Evolutionary conservation across 2,888 invertebrate species (phyloP).

Genomic region (Caenorhabditis doughertyi): DNA sequence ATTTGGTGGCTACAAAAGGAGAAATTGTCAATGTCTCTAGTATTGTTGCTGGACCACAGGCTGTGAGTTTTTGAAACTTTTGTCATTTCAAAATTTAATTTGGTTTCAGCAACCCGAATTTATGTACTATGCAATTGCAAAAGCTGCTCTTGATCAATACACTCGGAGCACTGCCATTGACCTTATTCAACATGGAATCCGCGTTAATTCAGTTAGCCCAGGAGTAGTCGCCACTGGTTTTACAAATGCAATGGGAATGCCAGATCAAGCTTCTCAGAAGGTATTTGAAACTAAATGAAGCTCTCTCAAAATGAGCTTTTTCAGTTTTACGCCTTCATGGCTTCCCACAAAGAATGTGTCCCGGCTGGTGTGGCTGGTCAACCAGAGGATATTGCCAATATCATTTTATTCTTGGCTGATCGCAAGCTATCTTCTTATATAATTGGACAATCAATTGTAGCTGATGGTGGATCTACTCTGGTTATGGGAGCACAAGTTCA

Average conservation of each 20-base stretch:
- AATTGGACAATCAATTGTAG: conserved; percentile 52
- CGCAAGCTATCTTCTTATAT: conserved; percentile 41
- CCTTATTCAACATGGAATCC: conserved; percentile 36
- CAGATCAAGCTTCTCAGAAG: conserved; percentile 24
- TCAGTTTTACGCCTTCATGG: conserved; percentile 41
- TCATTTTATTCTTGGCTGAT: conserved; percentile 58
- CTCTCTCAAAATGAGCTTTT: not conserved
- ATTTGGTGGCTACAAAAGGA: conserved; percentile 37
- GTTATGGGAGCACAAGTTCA: conserved; percentile 27
- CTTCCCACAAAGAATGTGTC: conserved; percentile 31
- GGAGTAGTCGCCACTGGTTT: conserved; percentile 60
- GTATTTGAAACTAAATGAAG: not conserved
- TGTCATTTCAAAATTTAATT: not conserved
- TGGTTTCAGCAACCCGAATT: conserved; percentile 7
- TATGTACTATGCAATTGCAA: conserved; percentile 47
- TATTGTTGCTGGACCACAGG: conserved; percentile 37
- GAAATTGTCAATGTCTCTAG: conserved; percentile 53
- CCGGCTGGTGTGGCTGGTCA: conserved; percentile 24
- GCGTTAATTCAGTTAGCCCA: conserved; percentile 58
- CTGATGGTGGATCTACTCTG: conserved; percentile 49
- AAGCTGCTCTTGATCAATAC: conserved; percentile 56
- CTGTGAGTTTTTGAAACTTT: not conserved
- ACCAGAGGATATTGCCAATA: conserved; percentile 48
- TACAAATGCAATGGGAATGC: conserved; percentile 50
- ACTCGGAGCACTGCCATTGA: conserved; percentile 50